Evolutionary conservation across 2,113 vertebrate species (phyloP).

Genomic region (Caracal caracal): DNA sequence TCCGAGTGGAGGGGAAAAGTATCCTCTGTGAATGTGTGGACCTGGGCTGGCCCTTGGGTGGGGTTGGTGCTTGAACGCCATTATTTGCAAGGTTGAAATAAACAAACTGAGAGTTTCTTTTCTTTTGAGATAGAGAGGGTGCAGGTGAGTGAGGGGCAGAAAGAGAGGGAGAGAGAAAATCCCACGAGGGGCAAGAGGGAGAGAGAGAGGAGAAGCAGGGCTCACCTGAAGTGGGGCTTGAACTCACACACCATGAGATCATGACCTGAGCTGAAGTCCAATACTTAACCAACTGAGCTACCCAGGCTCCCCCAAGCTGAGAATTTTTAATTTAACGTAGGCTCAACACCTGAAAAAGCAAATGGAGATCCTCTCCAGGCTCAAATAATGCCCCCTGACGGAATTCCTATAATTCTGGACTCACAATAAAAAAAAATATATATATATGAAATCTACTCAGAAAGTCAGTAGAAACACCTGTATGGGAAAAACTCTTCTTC

Average conservation of each 20-base stretch:
- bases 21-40: neutral
- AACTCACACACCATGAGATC: too few relatives aligned
- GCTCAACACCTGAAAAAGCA: neutral
- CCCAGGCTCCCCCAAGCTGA: neutral
- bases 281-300: too few relatives aligned
- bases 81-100: neutral
- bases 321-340: neutral
- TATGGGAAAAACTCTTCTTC: neutral
- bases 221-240: too few relatives aligned
- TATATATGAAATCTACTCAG: neutral
- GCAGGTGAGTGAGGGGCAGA: too few relatives aligned
- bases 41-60: neutral
- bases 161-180: too few relatives aligned
- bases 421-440: neutral
- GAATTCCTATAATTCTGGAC: neutral
- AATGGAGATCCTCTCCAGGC: neutral
- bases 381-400: neutral
- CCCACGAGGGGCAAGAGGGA: too few relatives aligned
- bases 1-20: neutral
- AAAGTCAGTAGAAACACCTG: neutral
- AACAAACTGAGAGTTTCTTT: neutral
- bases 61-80: neutral
- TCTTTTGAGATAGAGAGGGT: too few relatives aligned
- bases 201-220: too few relatives aligned
- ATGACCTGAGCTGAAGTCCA: too few relatives aligned